phyloP scores from a whole-genome alignment of 2,888 invertebrate species.

The Megalurothrips usitatus region DNA sequence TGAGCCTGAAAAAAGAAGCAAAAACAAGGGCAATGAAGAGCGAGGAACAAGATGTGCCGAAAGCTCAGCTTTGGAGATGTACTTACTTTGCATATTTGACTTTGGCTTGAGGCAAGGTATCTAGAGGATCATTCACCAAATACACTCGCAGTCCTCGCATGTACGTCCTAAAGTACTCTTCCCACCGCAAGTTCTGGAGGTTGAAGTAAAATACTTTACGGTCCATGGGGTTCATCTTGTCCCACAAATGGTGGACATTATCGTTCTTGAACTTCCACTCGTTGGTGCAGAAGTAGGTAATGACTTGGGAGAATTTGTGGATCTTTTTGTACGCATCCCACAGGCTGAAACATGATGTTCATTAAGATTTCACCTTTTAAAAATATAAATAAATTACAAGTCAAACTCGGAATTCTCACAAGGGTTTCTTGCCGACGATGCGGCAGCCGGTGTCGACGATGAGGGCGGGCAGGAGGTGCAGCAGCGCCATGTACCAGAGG shows the following conservation, averaged over 20 bases:
- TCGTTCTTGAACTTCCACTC: slow-evolving; percentile 69
- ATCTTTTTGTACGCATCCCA: slow-evolving; percentile 69
- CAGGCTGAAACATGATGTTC: slow-evolving; percentile 54
- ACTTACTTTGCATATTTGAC: slow-evolving; percentile 56
- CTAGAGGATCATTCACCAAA: slow-evolving; percentile 72
- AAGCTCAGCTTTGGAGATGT: slow-evolving; percentile 36
- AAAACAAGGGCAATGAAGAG: not conserved
- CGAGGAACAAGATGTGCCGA: not conserved
- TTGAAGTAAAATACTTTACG: slow-evolving; percentile 65
- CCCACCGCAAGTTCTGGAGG: slow-evolving; percentile 70
- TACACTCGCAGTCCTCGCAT: slow-evolving; percentile 71
- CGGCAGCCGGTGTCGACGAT: slow-evolving; percentile 59
- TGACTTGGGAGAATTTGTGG: slow-evolving; percentile 65
- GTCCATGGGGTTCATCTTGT: slow-evolving; percentile 55
- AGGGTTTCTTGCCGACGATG: slow-evolving; percentile 62
- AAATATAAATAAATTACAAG: slow-evolving; percentile 23
- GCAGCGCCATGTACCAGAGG: slow-evolving; percentile 55
- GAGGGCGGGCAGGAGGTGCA: slow-evolving; percentile 68
- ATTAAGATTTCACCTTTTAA: not conserved
- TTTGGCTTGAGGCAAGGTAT: slow-evolving; percentile 65
- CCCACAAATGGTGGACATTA: slow-evolving; percentile 57
- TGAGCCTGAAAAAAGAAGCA: not conserved
- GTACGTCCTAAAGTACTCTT: slow-evolving; percentile 64
- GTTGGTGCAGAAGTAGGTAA: slow-evolving; percentile 74
- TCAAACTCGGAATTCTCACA: slow-evolving; percentile 47